phyloP scores from a whole-genome alignment of 2,888 invertebrate genomes.

The Calliopum simillimum region DNA sequence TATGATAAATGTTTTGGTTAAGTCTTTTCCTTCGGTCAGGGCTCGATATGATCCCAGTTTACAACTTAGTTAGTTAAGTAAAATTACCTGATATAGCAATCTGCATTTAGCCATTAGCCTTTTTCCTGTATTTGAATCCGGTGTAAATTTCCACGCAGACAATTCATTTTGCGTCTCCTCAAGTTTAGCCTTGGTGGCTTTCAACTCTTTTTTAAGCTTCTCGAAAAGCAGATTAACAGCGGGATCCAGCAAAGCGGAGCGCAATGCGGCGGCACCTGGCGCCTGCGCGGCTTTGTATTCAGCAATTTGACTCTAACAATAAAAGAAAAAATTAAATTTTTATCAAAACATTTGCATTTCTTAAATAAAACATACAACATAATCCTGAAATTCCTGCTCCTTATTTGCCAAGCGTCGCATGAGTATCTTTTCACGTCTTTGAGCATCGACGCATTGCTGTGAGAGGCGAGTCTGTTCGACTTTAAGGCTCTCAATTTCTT shows the following conservation, averaged over 20 bases:
- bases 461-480: conserved; percentile 84
- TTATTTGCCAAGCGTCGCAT: conserved; percentile 93
- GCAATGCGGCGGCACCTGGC: conserved; percentile 79
- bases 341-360: neutral
- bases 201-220: conserved; percentile 89
- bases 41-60: too few relatives aligned
- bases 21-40: too few relatives aligned
- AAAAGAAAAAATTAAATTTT: neutral
- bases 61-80: neutral
- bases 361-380: conserved; percentile 78
- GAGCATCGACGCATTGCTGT: conserved; percentile 86
- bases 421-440: conserved; percentile 91
- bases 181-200: conserved; percentile 87
- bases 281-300: conserved; percentile 92
- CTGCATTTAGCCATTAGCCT: conserved; percentile 98
- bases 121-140: conserved; percentile 99
- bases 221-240: conserved; percentile 95
- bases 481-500: conserved; percentile 66
- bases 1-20: too few relatives aligned
- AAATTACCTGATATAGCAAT: conserved; percentile 79
- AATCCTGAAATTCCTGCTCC: conserved; percentile 97
- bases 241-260: conserved; percentile 91
- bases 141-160: conserved; percentile 98
- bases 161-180: conserved; percentile 98
- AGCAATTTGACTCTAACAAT: conserved; percentile 85